These are phyloP conservation scores for Falco novaeseelandiae DNA, from an alignment of 2,797 vertebrate genomes.

Conservation along the genomic window DNA sequence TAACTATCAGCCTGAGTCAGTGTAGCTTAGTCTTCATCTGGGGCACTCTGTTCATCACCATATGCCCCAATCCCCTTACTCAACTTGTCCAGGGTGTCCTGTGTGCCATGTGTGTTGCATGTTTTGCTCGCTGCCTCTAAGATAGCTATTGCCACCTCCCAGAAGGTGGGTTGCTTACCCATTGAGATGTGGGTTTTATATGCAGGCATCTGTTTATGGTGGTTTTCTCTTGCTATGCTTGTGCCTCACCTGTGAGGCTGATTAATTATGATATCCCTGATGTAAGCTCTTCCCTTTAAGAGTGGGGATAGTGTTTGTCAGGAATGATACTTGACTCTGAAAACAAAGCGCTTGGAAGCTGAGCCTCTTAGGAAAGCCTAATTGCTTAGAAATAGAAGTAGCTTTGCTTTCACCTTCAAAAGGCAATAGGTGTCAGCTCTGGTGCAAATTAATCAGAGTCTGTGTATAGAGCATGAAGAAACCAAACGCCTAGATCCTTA, in stretches of 20 bases:
- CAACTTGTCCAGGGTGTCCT: background rate
- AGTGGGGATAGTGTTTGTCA: background rate
- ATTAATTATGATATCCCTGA: background rate
- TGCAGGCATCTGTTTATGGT: background rate
- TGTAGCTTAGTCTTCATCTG: background rate
- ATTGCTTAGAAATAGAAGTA: background rate
- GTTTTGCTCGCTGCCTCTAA: background rate
- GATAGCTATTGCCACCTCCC: background rate
- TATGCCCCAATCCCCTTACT: background rate
- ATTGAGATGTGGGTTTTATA: too few species aligned
- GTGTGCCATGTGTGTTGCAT: accelerated
- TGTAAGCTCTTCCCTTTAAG: background rate
- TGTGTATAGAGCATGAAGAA: background rate
- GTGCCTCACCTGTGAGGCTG: background rate
- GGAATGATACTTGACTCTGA: background rate
- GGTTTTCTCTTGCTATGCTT: too few species aligned
- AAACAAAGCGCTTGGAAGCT: background rate
- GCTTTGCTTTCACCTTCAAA: background rate
- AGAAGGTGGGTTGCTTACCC: background rate
- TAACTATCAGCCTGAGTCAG: background rate
- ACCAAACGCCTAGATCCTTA: background rate
- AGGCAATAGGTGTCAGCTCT: background rate
- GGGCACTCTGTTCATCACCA: background rate
- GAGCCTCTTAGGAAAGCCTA: background rate
- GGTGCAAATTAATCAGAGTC: background rate